Base-by-base conservation (phyloP, 2,797 vertebrate genomes). In the Melanitta fusca region DNA sequence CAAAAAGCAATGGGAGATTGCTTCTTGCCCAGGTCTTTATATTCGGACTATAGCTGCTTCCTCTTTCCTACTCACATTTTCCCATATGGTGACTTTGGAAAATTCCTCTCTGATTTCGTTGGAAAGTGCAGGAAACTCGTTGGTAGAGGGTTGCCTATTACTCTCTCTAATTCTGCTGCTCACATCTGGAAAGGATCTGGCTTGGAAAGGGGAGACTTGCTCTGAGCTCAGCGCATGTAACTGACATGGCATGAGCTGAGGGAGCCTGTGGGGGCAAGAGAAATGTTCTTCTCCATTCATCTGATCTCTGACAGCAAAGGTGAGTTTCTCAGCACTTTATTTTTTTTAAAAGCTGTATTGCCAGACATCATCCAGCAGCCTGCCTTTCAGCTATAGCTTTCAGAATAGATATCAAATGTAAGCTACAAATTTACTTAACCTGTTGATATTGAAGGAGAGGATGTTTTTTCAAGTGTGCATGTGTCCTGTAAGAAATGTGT, bases 141-240 rank as follows among this genome's bases (percentile, higher is more conserved):
- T 96, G 89, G 95, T 97, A 97, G 95, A 96, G 93, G 74, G 92
- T 95, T 97, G 96, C 95, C 92, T 96, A 18, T 96, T 96, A 54
- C 93, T 96, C 84, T 71, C 82, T 94, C 88, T 90, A 73, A 12
- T 96, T 96, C 91, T 94, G 93, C 87, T 80, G 94, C 97, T 97
- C 97, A 99, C 99, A 99, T 99, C 98, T 99, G 98, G 98, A 98
- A 98, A 98, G 97, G 97, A 97, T 98, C 98, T 98, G 96, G 88
- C 97, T 97, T 97, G 95, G 97, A 97, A 96, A 97, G 97, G 92
- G 96, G 94, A 93, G 92, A 96, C 85, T 96, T 10, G 1, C 91
- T 92, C 74, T 90, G 94, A 89, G 93, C 87, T 96, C 89, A 87
- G 95, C 32, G 68, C 84, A 73, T 93, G 82, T 97, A 88, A 97